Evolutionary conservation across 2,113 vertebrate genomes (phyloP).

Genomic region (Pachypanchax playfairii): DNA sequence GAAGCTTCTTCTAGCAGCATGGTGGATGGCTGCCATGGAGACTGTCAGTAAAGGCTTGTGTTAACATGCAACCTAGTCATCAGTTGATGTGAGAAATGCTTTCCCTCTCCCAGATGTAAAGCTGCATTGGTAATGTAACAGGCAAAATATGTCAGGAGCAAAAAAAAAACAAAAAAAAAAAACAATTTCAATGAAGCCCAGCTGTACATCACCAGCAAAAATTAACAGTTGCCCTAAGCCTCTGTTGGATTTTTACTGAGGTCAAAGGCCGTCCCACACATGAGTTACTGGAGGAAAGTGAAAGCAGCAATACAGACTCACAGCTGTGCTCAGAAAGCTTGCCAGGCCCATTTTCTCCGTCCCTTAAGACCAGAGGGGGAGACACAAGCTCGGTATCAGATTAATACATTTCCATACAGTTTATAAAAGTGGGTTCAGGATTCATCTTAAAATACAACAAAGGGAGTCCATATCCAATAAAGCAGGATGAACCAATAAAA

Average conservation of each 20-base stretch:
- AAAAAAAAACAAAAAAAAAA: no score
- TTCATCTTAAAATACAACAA: constrained; percentile 62
- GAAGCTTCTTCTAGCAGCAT: no score
- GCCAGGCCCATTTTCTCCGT: constrained; percentile 51
- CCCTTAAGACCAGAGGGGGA: constrained; percentile 35
- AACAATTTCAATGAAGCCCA: constrained; percentile 36
- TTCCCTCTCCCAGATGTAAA: neutral
- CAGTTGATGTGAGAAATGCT: no score
- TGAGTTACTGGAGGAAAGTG: constrained; percentile 29
- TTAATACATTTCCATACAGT: constrained; percentile 44
- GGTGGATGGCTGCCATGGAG: no score
- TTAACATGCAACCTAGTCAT: no score
- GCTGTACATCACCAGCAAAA: constrained; percentile 48
- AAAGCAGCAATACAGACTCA: constrained; percentile 34
- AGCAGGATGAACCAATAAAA: constrained; percentile 29
- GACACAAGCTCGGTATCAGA: constrained; percentile 46
- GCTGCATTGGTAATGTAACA: neutral
- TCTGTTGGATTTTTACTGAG: constrained; percentile 49
- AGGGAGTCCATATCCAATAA: constrained; percentile 33
- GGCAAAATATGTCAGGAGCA: constrained; percentile 7
- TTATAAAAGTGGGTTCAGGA: constrained; percentile 60
- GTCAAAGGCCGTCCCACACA: constrained; percentile 65
- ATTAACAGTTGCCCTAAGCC: constrained; percentile 49
- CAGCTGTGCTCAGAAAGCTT: constrained; percentile 44
- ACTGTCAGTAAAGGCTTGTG: no score